Base-by-base conservation (phyloP, 2,888 invertebrate species). In the Cataglyphis cursor region DNA sequence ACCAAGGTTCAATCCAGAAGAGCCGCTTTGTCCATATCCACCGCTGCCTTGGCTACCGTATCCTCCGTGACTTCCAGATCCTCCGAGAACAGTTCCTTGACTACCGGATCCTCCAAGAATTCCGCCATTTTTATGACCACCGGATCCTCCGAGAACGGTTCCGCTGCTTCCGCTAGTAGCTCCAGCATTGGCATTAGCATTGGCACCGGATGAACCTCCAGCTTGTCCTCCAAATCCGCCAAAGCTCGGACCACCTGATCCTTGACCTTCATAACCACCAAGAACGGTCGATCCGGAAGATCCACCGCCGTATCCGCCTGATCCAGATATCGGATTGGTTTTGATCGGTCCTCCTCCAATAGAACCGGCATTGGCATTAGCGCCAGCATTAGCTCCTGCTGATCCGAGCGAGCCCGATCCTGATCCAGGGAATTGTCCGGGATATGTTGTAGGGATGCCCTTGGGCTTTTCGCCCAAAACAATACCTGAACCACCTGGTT, bases 251-350 rank as follows among this genome's bases (percentile, higher is more conserved):
- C 76, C 44, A 18, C 54, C 59, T 5, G 81, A 64, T 64, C 82
- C 87, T 9, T 68, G 59, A 18, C 1, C 70, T 18, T 44, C 57
- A 12, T 65, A 72, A 28, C 68, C 54, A 24, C 61, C 75, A 12
- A 84, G 85, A 62, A 31, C 18, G 38, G 85, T 66, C 0, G 83
- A 81, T 62, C 80, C 88, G 0, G 83, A 70, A 18, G 86, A 78
- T 51, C 81, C 82, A 4, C 59, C 48, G 18, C 72, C 72, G 18
- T 70, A 54, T 48, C 85, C 87, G 9, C 78, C 74, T 9, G 73
- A 74, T 6, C 54, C 41, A 31, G 28, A 0, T 62, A 64, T 65
- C 3, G 61, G 75, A 35, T 0, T 9, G 24, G 10, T 1, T 28
- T 78, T 64, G 15, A 48, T 59, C 9, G 65, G 70, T 12, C 64